Percentiles rank a stretch among this genome's conserved stretches.
phyloP scores from a whole-genome alignment of 2,113 vertebrate species.

The Lagopus muta region DNA sequence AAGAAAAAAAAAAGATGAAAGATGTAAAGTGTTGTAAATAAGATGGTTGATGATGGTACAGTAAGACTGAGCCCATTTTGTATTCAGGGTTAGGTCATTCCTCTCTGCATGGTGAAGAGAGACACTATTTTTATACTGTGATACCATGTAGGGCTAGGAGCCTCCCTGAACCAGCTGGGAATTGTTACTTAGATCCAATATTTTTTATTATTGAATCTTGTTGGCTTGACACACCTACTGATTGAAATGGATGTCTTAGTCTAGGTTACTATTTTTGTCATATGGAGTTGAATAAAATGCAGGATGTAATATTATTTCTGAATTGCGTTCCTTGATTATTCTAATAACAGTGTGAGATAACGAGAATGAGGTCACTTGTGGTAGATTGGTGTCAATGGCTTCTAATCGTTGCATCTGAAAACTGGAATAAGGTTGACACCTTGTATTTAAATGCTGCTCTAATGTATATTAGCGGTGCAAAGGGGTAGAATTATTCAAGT shows the following conservation, averaged over 20 bases:
- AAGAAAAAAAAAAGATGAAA: slow-evolving; percentile 30
- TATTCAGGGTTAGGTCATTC: slow-evolving; percentile 72
- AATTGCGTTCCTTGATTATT: slow-evolving; percentile 77
- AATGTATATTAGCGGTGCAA: slow-evolving; percentile 8
- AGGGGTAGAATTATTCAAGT: slow-evolving; percentile 30
- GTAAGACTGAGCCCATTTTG: slow-evolving; percentile 69
- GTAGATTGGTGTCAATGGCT: slow-evolving; percentile 32
- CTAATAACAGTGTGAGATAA: slow-evolving; percentile 21
- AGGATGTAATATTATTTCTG: slow-evolving; percentile 81
- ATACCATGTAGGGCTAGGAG: slow-evolving; percentile 76
- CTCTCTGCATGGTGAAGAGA: slow-evolving; percentile 79
- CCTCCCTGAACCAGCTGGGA: slow-evolving; percentile 74
- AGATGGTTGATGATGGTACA: slow-evolving; percentile 70
- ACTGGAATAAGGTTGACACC: neutral
- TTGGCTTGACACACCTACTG: slow-evolving; percentile 83
- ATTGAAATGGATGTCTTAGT: slow-evolving; percentile 85
- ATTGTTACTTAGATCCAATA: slow-evolving; percentile 80
- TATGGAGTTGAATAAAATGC: slow-evolving; percentile 86
- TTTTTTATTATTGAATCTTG: slow-evolving; percentile 84
- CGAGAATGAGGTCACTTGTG: neutral
- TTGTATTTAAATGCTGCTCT: slow-evolving; percentile 43
- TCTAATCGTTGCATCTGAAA: neutral
- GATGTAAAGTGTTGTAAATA: slow-evolving; percentile 80
- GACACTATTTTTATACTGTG: slow-evolving; percentile 85
- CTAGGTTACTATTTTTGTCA: slow-evolving; percentile 85